Evolutionary conservation across 2,888 invertebrate genomes (phyloP).

Genomic region (Heterodera filipjevi): DNA sequence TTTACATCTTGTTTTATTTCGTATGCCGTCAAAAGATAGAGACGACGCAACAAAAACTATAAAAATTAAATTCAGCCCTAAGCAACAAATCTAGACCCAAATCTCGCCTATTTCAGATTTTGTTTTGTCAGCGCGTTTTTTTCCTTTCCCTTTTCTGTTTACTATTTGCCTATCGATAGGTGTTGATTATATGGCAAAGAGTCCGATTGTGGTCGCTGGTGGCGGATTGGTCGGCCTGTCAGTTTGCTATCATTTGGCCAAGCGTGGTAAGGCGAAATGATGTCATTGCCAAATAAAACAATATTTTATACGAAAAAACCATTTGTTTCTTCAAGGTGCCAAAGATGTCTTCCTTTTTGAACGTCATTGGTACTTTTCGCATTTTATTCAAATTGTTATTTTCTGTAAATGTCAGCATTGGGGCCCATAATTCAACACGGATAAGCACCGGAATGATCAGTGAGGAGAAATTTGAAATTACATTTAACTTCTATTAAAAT

Average conservation of each 20-base stretch:
- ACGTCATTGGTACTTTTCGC: conserved; percentile 53
- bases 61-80: no score
- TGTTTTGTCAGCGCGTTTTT: no score
- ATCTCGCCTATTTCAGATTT: no score
- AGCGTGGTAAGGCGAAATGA: conserved; percentile 70
- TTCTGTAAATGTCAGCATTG: conserved; percentile 6
- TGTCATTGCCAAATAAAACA: neutral
- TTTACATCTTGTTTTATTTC: no score
- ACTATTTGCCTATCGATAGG: no score
- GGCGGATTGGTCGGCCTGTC: conserved; percentile 79
- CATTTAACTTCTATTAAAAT: no score
- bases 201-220: conserved; percentile 67
- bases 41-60: no score
- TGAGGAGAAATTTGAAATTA: no score
- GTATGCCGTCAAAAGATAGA: no score
- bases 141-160: no score
- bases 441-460: conserved; percentile 78
- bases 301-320: neutral
- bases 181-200: neutral
- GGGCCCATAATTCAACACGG: conserved; percentile 72
- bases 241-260: conserved; percentile 77
- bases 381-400: neutral
- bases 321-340: neutral
- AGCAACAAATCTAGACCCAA: no score
- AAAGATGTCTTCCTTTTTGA: conserved; percentile 74